Percentiles rank a stretch among this genome's conserved stretches.
phyloP scores from a whole-genome alignment of 1,140 invertebrate genomes.

The Doryteuthis pealeii region DNA sequence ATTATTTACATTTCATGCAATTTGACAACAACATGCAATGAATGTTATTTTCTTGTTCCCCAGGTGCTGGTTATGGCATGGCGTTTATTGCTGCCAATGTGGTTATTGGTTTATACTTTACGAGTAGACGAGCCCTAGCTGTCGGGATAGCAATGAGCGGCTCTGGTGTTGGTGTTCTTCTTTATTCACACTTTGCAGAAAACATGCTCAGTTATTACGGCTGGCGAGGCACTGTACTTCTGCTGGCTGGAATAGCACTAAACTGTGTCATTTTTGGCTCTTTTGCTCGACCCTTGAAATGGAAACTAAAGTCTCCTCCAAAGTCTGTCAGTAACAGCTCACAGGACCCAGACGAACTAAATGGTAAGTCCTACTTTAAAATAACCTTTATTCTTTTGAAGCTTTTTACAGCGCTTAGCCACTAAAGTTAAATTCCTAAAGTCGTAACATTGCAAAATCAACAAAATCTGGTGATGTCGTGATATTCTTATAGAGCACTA shows the following conservation, averaged over 20 bases:
- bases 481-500: too few species aligned
- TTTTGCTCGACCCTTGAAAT: conserved; percentile 74
- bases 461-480: too few species aligned
- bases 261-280: conserved; percentile 75
- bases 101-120: conserved; percentile 85
- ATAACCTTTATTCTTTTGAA: too few species aligned
- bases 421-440: too few species aligned
- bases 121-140: conserved; percentile 83
- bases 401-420: too few species aligned
- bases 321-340: background rate
- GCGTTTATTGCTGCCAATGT: conserved; percentile 74
- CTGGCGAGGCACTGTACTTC: conserved; percentile 69
- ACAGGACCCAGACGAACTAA: background rate
- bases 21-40: too few species aligned
- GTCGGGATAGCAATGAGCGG: conserved; percentile 76
- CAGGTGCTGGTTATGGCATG: conserved; percentile 83
- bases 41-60: too few species aligned
- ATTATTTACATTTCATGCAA: too few species aligned
- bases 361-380: too few species aligned
- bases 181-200: conserved; percentile 48
- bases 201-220: conserved; percentile 43
- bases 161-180: conserved; percentile 54
- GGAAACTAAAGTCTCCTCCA: background rate
- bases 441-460: too few species aligned
- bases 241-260: conserved; percentile 79